phyloP scores from a whole-genome alignment of 2,888 invertebrate species.

The Eustalomyia histrio region DNA sequence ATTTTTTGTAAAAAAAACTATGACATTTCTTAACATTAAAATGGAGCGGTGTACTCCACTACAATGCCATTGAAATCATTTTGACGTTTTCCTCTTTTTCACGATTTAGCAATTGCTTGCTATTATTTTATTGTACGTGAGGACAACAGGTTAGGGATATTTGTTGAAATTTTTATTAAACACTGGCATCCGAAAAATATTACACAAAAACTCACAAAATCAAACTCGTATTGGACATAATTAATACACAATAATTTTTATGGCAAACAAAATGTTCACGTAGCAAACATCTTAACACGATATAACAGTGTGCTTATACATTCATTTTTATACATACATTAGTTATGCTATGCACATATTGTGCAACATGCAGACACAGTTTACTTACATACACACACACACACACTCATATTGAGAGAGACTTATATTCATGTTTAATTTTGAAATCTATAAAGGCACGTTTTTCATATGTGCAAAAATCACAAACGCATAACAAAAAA shows the following conservation, averaged over 20 bases:
- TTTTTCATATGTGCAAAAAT: not conserved
- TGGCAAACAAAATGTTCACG: constrained; percentile 47
- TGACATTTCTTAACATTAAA: too few relatives aligned
- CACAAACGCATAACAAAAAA: not conserved
- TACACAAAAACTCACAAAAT: not conserved
- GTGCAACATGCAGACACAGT: not conserved
- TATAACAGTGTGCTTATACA: not conserved
- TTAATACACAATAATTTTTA: constrained; percentile 50
- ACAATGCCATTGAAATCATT: too few relatives aligned
- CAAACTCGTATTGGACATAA: constrained; percentile 39
- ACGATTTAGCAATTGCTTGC: too few relatives aligned
- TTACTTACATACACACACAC: not conserved
- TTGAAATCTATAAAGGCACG: not conserved
- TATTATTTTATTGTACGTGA: too few relatives aligned
- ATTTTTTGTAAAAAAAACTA: too few relatives aligned
- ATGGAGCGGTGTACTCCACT: too few relatives aligned
- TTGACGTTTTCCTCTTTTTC: too few relatives aligned
- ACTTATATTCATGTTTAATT: not conserved
- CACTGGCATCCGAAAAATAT: not conserved
- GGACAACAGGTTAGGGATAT: too few relatives aligned
- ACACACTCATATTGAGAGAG: not conserved
- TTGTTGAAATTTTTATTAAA: not conserved
- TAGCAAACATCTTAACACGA: constrained; percentile 37
- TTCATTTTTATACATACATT: not conserved
- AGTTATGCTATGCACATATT: constrained; percentile 14